These are phyloP conservation scores for Clitarchus hookeri DNA, from an alignment of 2,888 invertebrate species.

Conservation along the genomic window DNA sequence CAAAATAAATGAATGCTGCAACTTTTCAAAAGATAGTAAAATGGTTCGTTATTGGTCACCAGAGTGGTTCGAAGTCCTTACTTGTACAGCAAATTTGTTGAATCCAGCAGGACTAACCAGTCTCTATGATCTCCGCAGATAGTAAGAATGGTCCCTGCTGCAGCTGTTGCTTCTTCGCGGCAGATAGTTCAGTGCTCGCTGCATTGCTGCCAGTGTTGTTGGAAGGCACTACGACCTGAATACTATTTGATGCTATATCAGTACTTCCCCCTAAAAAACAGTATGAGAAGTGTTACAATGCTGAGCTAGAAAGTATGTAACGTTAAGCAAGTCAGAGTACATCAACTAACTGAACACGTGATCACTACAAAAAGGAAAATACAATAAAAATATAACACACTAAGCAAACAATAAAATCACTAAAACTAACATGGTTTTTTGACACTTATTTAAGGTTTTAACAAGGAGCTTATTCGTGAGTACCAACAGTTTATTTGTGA, in stretches of 20 bases:
- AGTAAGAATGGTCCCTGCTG: constrained; percentile 52
- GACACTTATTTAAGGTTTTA: too few species aligned
- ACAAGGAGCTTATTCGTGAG: too few species aligned
- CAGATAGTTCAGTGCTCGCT: neutral
- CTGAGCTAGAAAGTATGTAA: neutral
- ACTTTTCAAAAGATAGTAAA: neutral
- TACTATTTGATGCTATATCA: neutral
- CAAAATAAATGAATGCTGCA: neutral
- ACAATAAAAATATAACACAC: too few species aligned
- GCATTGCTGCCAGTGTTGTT: neutral
- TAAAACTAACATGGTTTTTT: too few species aligned
- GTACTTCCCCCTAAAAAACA: neutral
- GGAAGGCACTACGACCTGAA: neutral
- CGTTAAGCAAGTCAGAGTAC: neutral
- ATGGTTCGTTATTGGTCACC: neutral
- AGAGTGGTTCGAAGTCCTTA: neutral
- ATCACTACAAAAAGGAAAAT: too few species aligned
- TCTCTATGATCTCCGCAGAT: constrained; percentile 67
- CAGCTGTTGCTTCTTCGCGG: constrained; percentile 24
- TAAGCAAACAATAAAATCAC: too few species aligned
- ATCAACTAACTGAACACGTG: neutral
- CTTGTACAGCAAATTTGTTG: neutral
- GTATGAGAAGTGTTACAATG: neutral
- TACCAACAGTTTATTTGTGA: too few species aligned
- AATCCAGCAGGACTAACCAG: constrained; percentile 54